Evolutionary conservation across 2,888 invertebrate species (phyloP).

Genomic region (Epistrophella euchroma): DNA sequence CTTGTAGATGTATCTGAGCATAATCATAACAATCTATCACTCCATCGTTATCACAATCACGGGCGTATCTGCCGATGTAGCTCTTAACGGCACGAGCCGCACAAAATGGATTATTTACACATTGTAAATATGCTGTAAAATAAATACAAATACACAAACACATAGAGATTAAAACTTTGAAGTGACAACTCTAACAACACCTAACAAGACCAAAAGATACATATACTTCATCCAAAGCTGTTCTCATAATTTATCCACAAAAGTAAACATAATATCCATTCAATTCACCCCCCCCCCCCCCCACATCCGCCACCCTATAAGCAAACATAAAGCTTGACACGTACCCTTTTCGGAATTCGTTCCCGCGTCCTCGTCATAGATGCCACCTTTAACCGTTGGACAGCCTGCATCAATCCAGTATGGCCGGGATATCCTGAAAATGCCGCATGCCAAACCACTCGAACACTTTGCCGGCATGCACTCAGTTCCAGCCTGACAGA

Average conservation of each 20-base stretch:
- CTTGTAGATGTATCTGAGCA: slow-evolving; percentile 79
- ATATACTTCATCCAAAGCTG: slow-evolving; percentile 25
- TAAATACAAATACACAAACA: slow-evolving; percentile 32
- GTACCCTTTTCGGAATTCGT: slow-evolving; percentile 38
- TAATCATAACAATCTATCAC: slow-evolving; percentile 80
- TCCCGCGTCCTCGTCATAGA: not conserved
- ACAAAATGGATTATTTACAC: slow-evolving; percentile 78
- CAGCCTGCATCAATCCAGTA: slow-evolving; percentile 80
- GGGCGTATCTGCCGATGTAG: slow-evolving; percentile 76
- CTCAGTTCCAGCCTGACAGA: slow-evolving; percentile 78
- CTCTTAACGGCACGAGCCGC: slow-evolving; percentile 77
- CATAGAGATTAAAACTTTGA: slow-evolving; percentile 22
- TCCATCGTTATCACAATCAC: slow-evolving; percentile 80
- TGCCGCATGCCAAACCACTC: slow-evolving; percentile 76
- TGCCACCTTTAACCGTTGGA: slow-evolving; percentile 55
- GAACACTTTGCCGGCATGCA: slow-evolving; percentile 75
- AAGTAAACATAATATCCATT: slow-evolving; percentile 32
- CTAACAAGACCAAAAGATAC: slow-evolving; percentile 30
- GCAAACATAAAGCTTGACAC: slow-evolving; percentile 2
- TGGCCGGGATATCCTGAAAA: slow-evolving; percentile 78
- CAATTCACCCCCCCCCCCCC: not conserved
- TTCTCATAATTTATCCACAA: slow-evolving; percentile 52
- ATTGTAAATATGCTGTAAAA: slow-evolving; percentile 78
- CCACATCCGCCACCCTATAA: too few species aligned
- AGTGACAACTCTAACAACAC: slow-evolving; percentile 15